A percentile compares a stretch with the other conserved stretches of the same genome.
phyloP scores from a whole-genome alignment of 2,888 invertebrate genomes.

The Harmothoe impar region DNA sequence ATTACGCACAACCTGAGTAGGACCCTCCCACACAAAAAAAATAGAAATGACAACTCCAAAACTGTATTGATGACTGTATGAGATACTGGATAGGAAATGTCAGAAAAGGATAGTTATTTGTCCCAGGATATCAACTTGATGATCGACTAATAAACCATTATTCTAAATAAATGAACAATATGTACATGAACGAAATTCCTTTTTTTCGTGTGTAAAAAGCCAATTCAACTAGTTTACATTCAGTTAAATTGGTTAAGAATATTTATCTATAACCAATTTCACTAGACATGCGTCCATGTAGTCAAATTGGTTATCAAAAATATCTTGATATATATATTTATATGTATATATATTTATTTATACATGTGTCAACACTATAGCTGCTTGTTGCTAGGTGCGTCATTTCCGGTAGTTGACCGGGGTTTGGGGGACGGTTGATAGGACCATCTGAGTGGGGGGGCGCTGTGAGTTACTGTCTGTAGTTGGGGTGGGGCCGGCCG shows the following conservation, averaged over 20 bases:
- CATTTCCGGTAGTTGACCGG: neutral
- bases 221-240: too few relatives aligned
- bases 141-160: neutral
- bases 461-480: neutral
- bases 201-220: too few relatives aligned
- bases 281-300: neutral
- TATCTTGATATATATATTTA: too few relatives aligned
- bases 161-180: neutral
- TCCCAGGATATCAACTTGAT: neutral
- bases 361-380: neutral
- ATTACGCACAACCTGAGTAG: conserved; percentile 34
- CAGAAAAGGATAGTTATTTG: neutral
- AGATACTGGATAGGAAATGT: conserved; percentile 1
- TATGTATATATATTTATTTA: too few relatives aligned
- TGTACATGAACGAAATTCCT: neutral
- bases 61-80: neutral
- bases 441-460: neutral
- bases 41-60: neutral
- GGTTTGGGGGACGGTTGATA: neutral
- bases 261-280: neutral
- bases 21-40: too few relatives aligned
- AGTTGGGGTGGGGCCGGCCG: neutral
- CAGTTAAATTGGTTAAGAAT: neutral
- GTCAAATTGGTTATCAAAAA: too few relatives aligned
- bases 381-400: conserved; percentile 1